Conservation (phyloP, 2,113 vertebrate species). For the Excalfactoria chinensis region DNA sequence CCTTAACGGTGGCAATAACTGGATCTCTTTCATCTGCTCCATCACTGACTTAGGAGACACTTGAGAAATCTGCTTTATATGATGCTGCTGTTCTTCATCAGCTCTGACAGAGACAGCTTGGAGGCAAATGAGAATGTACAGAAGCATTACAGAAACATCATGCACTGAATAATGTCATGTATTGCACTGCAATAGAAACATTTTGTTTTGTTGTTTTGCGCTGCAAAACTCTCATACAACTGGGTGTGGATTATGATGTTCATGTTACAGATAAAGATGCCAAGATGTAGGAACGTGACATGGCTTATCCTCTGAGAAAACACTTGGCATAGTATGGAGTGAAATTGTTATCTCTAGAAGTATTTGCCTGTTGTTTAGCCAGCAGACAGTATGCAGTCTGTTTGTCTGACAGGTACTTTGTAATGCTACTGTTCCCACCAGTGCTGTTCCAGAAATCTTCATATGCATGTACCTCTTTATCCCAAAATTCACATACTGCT, state of each 20-base stretch:
- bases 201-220: not conserved
- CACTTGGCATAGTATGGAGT: not conserved
- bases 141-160: fast-evolving
- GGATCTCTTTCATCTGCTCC: not conserved
- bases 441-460: not conserved
- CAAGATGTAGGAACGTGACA: not conserved
- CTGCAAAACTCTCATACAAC: not conserved
- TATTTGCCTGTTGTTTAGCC: not conserved
- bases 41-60: not conserved
- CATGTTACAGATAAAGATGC: not conserved
- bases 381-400: not conserved
- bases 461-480: not conserved
- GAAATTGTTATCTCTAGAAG: not conserved
- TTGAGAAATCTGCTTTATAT: not conserved
- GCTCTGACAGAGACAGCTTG: not conserved
- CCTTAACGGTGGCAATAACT: not conserved
- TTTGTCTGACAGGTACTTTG: not conserved
- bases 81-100: not conserved
- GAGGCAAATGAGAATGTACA: not conserved
- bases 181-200: not conserved
- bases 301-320: not conserved
- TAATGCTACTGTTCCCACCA: not conserved
- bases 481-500: not conserved
- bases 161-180: not conserved
- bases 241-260: not conserved